A percentile compares a stretch with the other conserved stretches of the same genome.
These are phyloP conservation scores for Taxidea taxus DNA, from an alignment of 2,113 vertebrate species.

Conservation along the genomic window DNA sequence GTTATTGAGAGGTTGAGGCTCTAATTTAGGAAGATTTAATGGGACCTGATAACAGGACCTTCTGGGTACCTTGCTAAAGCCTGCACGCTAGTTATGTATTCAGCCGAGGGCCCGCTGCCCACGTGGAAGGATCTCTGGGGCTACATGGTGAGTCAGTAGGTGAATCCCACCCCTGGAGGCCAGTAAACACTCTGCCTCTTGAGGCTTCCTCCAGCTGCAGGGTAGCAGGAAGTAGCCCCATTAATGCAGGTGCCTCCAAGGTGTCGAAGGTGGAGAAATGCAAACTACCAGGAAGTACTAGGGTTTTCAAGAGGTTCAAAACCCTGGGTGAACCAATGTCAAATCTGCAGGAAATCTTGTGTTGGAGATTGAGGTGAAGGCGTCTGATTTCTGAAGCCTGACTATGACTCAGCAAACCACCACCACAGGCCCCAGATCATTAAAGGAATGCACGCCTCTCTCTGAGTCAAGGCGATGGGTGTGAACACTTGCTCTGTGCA, in stretches of 20 bases:
- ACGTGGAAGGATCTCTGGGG: fast-evolving
- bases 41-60: not conserved
- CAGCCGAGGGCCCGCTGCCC: not conserved
- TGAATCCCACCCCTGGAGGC: not conserved
- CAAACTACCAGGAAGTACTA: not conserved
- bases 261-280: not conserved
- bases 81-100: not conserved
- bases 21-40: not conserved
- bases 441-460: not conserved
- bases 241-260: not conserved
- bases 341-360: not conserved
- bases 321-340: not conserved
- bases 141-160: not conserved
- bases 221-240: slow-evolving; percentile 15
- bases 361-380: not conserved
- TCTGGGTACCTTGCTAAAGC: not conserved
- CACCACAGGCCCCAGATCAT: not conserved
- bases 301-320: not conserved
- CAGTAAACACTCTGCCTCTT: not conserved
- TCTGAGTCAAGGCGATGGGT: not conserved
- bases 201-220: not conserved
- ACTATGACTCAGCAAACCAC: slow-evolving; percentile 23
- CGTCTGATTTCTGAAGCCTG: not conserved
- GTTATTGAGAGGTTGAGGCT: not conserved
- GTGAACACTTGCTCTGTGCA: not conserved